Conservation (phyloP, 1,140 invertebrate species). For the Caenorhabditis remanei region DNA sequence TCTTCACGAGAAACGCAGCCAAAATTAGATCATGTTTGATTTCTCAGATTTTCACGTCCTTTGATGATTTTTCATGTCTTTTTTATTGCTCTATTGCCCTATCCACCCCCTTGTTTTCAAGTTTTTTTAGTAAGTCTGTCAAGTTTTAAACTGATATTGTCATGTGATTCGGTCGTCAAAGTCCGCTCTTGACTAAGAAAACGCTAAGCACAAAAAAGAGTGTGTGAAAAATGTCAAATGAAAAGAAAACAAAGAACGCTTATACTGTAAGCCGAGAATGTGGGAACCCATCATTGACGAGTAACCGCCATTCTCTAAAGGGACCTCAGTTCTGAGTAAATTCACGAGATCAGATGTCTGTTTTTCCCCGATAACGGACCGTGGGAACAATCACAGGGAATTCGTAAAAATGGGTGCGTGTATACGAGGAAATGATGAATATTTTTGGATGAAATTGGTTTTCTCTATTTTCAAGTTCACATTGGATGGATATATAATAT, state of each 20-base stretch:
- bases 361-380: background rate
- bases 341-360: slow-evolving; percentile 5
- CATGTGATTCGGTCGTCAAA: slow-evolving; percentile 36
- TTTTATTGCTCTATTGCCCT: slow-evolving; percentile 27
- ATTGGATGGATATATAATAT: background rate
- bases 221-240: background rate
- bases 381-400: background rate
- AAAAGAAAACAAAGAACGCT: slow-evolving; percentile 20
- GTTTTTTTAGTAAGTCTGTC: slow-evolving; percentile 38
- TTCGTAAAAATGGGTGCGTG: slow-evolving; percentile 5
- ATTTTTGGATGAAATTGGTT: background rate
- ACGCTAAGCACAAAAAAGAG: background rate
- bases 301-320: background rate
- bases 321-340: background rate
- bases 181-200: background rate
- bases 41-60: background rate
- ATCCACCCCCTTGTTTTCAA: slow-evolving; percentile 10
- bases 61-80: slow-evolving; percentile 22
- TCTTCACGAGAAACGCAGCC: background rate
- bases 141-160: slow-evolving; percentile 53
- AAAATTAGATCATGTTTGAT: slow-evolving; percentile 8
- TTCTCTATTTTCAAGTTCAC: background rate
- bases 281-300: background rate
- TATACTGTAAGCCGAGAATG: slow-evolving; percentile 4
- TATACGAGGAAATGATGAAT: background rate